Evolutionary conservation across 2,797 vertebrate genomes (phyloP).

Genomic region (Danio choprae): DNA sequence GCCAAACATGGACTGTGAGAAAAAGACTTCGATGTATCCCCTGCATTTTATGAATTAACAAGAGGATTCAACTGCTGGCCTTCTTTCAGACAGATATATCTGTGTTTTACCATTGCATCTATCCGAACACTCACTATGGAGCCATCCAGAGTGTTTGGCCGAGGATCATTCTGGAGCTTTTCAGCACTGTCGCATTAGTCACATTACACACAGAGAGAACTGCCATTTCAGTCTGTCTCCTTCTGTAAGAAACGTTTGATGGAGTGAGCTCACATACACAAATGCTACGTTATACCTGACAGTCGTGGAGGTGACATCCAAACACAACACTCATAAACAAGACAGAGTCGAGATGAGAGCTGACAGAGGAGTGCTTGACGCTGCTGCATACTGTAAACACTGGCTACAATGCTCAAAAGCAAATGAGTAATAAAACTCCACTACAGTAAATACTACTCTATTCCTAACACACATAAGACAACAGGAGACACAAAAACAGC

Average conservation of each 20-base stretch:
- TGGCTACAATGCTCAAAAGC: conserved; percentile 10
- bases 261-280: conserved; percentile 20
- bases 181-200: conserved; percentile 30
- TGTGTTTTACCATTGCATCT: conserved; percentile 53
- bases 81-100: conserved; percentile 40
- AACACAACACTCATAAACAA: conserved; percentile 42
- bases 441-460: background rate
- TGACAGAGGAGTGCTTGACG: conserved; percentile 30
- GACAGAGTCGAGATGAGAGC: conserved; percentile 16
- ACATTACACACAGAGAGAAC: conserved; percentile 34
- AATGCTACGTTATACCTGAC: background rate
- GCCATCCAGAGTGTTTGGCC: conserved; percentile 23
- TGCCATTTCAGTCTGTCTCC: conserved; percentile 2
- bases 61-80: conserved; percentile 48
- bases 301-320: conserved; percentile 24
- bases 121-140: conserved; percentile 23
- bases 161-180: conserved; percentile 30
- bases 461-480: background rate
- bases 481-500: background rate
- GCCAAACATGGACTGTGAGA: conserved; percentile 51
- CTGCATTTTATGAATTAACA: conserved; percentile 55
- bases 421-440: background rate
- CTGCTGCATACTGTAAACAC: conserved; percentile 28
- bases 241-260: conserved; percentile 31
- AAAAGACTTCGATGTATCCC: conserved; percentile 53